phyloP scores from a whole-genome alignment of 2,797 vertebrate genomes.

The Sphenodon punctatus region DNA sequence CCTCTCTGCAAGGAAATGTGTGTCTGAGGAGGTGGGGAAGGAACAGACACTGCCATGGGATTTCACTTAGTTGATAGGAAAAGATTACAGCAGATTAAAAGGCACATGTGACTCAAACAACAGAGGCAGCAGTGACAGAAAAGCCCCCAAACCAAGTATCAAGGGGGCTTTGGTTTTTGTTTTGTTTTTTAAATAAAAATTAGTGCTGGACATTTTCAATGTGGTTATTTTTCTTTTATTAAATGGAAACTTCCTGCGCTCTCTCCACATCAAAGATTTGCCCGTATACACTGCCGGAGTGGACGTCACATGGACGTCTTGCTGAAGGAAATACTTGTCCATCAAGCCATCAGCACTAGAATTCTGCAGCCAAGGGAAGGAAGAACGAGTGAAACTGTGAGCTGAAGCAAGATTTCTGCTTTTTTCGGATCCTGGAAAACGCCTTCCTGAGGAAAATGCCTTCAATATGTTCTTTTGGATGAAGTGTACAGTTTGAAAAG shows the following conservation, averaged over 20 bases:
- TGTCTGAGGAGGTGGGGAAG: neutral
- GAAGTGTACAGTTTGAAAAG: constrained; percentile 27
- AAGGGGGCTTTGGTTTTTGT: constrained; percentile 18
- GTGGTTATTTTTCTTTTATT: constrained; percentile 20
- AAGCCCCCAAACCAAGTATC: neutral
- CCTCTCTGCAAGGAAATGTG: neutral
- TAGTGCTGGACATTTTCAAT: neutral
- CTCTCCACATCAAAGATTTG: constrained; percentile 34
- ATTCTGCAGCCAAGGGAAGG: constrained; percentile 13
- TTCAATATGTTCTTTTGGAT: constrained; percentile 55
- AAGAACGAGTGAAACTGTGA: neutral
- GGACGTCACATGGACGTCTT: constrained; percentile 24
- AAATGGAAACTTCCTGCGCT: constrained; percentile 2
- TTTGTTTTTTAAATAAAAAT: constrained; percentile 5
- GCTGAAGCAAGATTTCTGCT: neutral
- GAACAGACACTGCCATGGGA: neutral
- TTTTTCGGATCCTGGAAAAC: constrained; percentile 26
- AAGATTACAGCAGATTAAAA: constrained; percentile 42
- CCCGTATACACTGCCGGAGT: neutral
- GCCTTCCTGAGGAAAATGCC: constrained; percentile 25
- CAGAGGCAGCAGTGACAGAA: neutral
- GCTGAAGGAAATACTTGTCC: constrained; percentile 37
- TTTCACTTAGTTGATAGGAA: constrained; percentile 16
- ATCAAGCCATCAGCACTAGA: constrained; percentile 26
- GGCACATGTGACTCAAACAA: constrained; percentile 12